Evolutionary conservation across 2,888 invertebrate genomes (phyloP).

Genomic region (Agrotis ipsilon): DNA sequence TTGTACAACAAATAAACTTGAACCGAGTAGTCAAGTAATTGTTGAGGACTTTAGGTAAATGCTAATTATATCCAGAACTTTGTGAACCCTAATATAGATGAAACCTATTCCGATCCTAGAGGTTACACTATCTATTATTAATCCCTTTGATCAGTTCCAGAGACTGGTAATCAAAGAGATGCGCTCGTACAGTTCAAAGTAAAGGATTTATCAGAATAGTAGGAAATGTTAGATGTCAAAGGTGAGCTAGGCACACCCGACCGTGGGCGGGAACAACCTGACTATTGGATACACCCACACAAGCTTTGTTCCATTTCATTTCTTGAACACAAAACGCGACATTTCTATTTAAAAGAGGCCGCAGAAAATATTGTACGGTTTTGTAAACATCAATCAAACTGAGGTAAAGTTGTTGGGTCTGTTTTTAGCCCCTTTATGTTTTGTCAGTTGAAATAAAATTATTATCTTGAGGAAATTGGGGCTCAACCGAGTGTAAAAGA

Average conservation of each 20-base stretch:
- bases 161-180: background rate
- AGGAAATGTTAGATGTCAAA: constrained; percentile 35
- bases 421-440: background rate
- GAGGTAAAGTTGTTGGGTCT: background rate
- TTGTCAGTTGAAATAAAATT: constrained; percentile 17
- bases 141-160: constrained; percentile 7
- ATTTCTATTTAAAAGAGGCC: constrained; percentile 4
- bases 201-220: background rate
- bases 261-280: background rate
- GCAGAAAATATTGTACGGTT: constrained; percentile 1
- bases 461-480: background rate
- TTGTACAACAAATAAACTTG: background rate
- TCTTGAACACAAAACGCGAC: constrained; percentile 4
- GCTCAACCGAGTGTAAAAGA: background rate
- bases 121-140: background rate
- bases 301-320: constrained; percentile 4
- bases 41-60: no score
- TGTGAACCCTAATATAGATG: background rate
- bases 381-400: constrained; percentile 19
- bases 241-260: constrained; percentile 19
- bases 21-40: background rate
- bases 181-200: constrained; percentile 2
- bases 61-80: background rate
- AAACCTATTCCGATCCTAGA: constrained; percentile 1
- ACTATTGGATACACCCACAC: constrained; percentile 18